Conservation (phyloP, 2,888 invertebrate species). For the Odontothrips loti region DNA sequence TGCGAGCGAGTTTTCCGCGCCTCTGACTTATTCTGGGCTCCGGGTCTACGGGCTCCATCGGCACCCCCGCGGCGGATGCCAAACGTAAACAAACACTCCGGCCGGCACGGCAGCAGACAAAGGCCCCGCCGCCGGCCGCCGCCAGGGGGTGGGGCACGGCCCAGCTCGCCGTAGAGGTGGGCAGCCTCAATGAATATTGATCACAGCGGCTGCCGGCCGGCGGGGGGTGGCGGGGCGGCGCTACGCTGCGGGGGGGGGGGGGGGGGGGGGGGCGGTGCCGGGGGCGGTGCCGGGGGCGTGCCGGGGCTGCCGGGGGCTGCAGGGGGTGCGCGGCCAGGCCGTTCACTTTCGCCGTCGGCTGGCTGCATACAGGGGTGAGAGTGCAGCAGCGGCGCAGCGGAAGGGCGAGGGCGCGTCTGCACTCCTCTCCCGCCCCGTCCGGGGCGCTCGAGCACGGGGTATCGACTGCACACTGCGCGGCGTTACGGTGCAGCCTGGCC, state of each 20-base stretch:
- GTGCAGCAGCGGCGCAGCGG: not conserved
- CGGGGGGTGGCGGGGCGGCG: not conserved
- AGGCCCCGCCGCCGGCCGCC: too few species aligned
- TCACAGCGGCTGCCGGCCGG: not conserved
- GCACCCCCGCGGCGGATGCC: too few species aligned
- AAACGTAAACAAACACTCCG: too few species aligned
- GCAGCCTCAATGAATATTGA: slow-evolving; percentile 14
- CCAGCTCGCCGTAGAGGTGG: not conserved
- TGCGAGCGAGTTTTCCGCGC: too few species aligned
- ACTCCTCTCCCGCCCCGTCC: too few species aligned
- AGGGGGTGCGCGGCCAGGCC: not conserved
- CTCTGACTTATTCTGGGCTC: too few species aligned
- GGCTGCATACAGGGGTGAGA: not conserved
- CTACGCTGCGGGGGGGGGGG: not conserved
- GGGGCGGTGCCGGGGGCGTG: not conserved
- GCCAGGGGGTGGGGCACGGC: not conserved
- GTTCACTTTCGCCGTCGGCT: not conserved
- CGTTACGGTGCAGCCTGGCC: too few species aligned
- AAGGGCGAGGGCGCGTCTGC: not conserved
- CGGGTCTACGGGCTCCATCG: too few species aligned
- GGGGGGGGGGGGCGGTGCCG: not conserved
- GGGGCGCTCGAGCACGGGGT: too few species aligned
- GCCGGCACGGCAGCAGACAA: not conserved
- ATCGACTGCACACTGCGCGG: too few species aligned
- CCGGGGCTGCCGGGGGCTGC: not conserved